Evolutionary conservation across 2,888 invertebrate genomes (phyloP).

Genomic region (Myopa tessellatipennis): DNA sequence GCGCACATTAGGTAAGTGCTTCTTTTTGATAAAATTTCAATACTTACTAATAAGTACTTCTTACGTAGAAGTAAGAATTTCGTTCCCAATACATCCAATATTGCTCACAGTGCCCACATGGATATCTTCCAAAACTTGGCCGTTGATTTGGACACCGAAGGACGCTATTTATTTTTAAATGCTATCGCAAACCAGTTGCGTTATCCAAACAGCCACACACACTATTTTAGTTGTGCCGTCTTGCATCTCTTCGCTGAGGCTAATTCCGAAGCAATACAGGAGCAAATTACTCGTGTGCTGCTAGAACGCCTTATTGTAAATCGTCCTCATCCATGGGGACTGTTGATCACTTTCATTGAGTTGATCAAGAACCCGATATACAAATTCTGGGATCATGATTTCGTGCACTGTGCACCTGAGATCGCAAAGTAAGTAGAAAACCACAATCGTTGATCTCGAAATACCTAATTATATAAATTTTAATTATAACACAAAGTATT

Average conservation of each 20-base stretch:
- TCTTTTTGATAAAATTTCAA: background rate
- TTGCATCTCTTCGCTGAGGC: slow-evolving; percentile 98
- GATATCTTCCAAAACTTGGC: slow-evolving; percentile 99
- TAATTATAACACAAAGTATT: too few species aligned
- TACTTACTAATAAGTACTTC: background rate
- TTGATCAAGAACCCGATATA: slow-evolving; percentile 98
- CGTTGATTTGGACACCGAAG: slow-evolving; percentile 97
- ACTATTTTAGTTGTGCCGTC: slow-evolving; percentile 98
- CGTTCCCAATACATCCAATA: slow-evolving; percentile 96
- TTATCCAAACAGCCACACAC: slow-evolving; percentile 99
- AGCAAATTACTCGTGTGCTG: slow-evolving; percentile 96
- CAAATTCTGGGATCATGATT: slow-evolving; percentile 99
- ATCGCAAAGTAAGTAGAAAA: slow-evolving; percentile 90
- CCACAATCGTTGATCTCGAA: too few species aligned
- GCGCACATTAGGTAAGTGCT: slow-evolving; percentile 74
- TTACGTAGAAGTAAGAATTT: slow-evolving; percentile 81
- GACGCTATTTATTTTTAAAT: slow-evolving; percentile 94
- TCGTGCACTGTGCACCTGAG: slow-evolving; percentile 99
- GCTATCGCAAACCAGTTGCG: slow-evolving; percentile 98
- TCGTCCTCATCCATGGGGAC: slow-evolving; percentile 99
- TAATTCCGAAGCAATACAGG: slow-evolving; percentile 96
- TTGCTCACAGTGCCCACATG: slow-evolving; percentile 98
- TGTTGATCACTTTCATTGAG: slow-evolving; percentile 98
- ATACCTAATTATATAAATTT: background rate
- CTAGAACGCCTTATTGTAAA: slow-evolving; percentile 97